Evolutionary conservation across 2,888 invertebrate species (phyloP).

Genomic region (Psylliodes chrysocephalus): DNA sequence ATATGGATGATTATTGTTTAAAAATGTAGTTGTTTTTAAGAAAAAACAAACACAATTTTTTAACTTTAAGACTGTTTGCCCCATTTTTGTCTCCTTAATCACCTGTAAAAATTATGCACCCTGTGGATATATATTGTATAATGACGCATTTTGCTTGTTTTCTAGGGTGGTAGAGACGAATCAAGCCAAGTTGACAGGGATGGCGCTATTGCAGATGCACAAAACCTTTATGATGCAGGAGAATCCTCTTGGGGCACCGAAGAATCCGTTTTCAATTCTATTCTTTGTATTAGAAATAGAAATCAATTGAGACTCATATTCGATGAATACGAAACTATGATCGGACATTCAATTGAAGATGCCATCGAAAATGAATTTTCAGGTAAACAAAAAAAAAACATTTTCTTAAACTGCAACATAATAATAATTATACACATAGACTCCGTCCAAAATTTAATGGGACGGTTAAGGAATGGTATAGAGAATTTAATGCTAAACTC

Average conservation of each 20-base stretch:
- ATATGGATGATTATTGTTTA: too few relatives aligned
- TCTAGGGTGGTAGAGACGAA: constrained; percentile 82
- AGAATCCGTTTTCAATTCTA: constrained; percentile 84
- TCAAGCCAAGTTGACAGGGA: constrained; percentile 76
- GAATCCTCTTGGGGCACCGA: constrained; percentile 76
- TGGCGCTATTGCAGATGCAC: constrained; percentile 83
- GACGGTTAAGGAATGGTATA: too few relatives aligned
- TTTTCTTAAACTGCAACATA: too few relatives aligned
- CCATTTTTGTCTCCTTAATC: too few relatives aligned
- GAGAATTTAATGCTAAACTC: too few relatives aligned
- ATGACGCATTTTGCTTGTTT: constrained; percentile 6
- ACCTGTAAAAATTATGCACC: too few relatives aligned
- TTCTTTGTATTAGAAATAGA: constrained; percentile 81
- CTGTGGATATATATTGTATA: too few relatives aligned
- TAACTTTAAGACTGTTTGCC: too few relatives aligned
- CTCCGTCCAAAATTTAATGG: too few relatives aligned
- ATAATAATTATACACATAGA: too few relatives aligned
- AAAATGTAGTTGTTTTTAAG: too few relatives aligned
- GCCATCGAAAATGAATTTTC: constrained; percentile 83
- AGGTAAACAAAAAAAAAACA: constrained; percentile 68
- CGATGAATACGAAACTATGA: constrained; percentile 77
- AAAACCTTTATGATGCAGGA: constrained; percentile 81
- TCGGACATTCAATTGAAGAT: constrained; percentile 81
- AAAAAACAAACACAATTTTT: not conserved
- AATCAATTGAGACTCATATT: constrained; percentile 69